These are phyloP conservation scores for Syngnathus scovelli DNA, from an alignment of 2,113 vertebrate species.

Conservation along the genomic window DNA sequence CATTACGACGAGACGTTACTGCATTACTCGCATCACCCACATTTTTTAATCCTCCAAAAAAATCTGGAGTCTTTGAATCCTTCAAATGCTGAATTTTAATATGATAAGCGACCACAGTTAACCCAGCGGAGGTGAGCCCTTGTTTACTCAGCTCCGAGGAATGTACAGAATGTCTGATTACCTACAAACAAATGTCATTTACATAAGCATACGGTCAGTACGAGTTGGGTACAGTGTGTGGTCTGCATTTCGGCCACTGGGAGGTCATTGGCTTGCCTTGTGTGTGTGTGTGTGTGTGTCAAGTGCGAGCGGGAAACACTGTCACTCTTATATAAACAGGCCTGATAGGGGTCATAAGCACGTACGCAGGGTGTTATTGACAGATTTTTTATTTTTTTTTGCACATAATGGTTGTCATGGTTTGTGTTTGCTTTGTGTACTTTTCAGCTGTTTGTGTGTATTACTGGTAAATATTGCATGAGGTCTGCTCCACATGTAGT, in stretches of 20 bases:
- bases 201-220: not conserved
- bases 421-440: conserved; percentile 19
- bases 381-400: conserved; percentile 28
- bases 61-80: not conserved
- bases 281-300: conserved; percentile 40
- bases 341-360: conserved; percentile 28
- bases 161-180: conserved; percentile 28
- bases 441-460: conserved; percentile 18
- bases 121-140: not conserved
- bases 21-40: not conserved
- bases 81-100: not conserved
- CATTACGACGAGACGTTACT: not conserved
- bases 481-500: conserved; percentile 37
- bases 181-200: not conserved
- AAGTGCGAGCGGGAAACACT: conserved; percentile 62
- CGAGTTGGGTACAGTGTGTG: conserved; percentile 7
- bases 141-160: conserved; percentile 10
- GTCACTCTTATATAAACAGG: conserved; percentile 60
- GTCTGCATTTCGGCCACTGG: conserved; percentile 34
- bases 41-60: not conserved
- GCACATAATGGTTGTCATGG: conserved; percentile 7
- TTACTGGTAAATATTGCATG: conserved; percentile 32
- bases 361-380: conserved; percentile 8
- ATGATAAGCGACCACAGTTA: not conserved
- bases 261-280: conserved; percentile 59